Conservation (phyloP, 2,113 vertebrate species). For the Stercorarius parasiticus region DNA sequence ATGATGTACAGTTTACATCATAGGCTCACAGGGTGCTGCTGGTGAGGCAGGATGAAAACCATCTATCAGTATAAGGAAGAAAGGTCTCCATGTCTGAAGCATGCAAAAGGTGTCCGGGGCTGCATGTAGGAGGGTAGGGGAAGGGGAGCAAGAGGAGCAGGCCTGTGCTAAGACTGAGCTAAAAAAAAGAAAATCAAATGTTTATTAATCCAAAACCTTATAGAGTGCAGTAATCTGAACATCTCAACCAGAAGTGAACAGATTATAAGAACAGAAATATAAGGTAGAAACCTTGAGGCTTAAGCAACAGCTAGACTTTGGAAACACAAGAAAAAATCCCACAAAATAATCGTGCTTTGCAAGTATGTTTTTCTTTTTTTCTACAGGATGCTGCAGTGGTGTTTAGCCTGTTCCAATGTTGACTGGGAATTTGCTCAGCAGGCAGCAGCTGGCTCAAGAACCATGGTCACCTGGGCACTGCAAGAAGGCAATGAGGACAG, state of each 20-base stretch:
- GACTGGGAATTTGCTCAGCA: neutral
- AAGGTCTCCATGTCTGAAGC: neutral
- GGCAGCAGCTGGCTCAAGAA: neutral
- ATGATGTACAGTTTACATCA: neutral
- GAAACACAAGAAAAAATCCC: neutral
- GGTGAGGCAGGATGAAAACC: neutral
- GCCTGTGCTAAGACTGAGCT: neutral
- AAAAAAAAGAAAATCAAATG: neutral
- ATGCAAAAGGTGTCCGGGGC: fast-evolving
- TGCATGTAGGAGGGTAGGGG: fast-evolving
- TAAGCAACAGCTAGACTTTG: neutral
- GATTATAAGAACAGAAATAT: neutral
- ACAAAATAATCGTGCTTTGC: neutral
- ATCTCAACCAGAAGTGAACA: neutral
- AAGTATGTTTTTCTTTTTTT: neutral
- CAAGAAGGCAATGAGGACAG: neutral
- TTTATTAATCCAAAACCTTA: neutral
- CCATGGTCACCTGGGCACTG: neutral
- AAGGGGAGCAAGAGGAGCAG: neutral
- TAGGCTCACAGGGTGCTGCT: neutral
- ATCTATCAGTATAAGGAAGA: neutral
- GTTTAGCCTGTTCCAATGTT: neutral
- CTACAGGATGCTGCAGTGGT: neutral
- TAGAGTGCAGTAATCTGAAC: neutral
- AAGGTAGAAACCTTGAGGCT: neutral